Evolutionary conservation across 2,797 vertebrate genomes (phyloP), one percentile per base, ranked within the genome.

Genomic region (Ispidina lecontei): DNA sequence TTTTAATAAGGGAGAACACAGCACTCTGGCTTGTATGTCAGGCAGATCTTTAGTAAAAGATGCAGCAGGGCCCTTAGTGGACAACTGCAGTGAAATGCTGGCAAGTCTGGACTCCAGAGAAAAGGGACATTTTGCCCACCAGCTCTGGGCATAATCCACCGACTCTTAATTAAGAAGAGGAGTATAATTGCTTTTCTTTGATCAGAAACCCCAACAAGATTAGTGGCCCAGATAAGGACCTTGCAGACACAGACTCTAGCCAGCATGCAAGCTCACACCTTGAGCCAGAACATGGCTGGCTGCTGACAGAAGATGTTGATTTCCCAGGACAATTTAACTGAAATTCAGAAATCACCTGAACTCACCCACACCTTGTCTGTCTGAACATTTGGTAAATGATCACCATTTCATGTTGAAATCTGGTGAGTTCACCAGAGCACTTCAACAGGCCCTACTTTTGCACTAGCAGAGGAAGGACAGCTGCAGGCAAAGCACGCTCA

Each of bases 241-340:
- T 11, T 18, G 14, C 0, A 55, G 63, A 62, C 46, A 9, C 13
- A 29, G n/a, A 6, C 5, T 14, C 29, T 25, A 58, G 64, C 6
- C 14, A 28, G 62, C 2, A 6, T 2, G 5, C 19, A 28, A 14
- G 39, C 44, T n/a, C 4, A 3, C 1, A 17, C 25, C 31, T 1
- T 2, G 43, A 37, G 47, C 17, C 31, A 77, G 31, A 69, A 43
- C 0, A 0, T 0, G 7, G 60, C 31, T 6, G 7, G 31, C 43
- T 62, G 33, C 43, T 82, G 43, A 58, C 28, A 56, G 59, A 60
- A 10, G 5, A 7, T 4, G 28, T 1, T 47, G 35, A 73, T 56
- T 82, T 76, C 23, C 33, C 39, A n/a, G 49, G 1, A 20, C 8
- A 58, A 79, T 51, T 68, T 15, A 80, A 64, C 0, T 25, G 59